phyloP scores from a whole-genome alignment of 2,797 vertebrate genomes.

The Buceros bicornis region DNA sequence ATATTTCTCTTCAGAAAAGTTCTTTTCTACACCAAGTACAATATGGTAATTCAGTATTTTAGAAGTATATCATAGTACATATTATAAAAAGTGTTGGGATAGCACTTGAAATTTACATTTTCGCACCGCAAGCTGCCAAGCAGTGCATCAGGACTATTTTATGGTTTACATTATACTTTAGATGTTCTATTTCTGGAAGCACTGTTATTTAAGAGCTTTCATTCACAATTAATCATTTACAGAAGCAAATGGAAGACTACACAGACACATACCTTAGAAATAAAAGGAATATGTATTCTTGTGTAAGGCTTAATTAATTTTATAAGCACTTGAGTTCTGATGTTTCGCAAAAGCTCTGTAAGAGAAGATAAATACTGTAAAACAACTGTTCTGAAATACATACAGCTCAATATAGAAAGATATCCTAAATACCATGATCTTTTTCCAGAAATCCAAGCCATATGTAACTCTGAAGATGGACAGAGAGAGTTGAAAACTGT shows the following conservation, averaged over 20 bases:
- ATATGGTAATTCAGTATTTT: background rate
- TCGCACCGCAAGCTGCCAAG: background rate
- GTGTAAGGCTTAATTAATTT: conserved; percentile 99
- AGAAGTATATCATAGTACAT: background rate
- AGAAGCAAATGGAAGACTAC: conserved; percentile 40
- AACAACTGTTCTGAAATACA: conserved; percentile 2
- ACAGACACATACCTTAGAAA: conserved; percentile 92
- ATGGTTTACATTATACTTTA: background rate
- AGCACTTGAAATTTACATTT: conserved; percentile 7
- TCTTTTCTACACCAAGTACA: background rate
- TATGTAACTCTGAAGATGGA: background rate
- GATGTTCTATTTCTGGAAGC: conserved; percentile 14
- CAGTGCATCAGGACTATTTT: background rate
- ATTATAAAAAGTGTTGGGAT: conserved; percentile 3
- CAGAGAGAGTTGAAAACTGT: background rate
- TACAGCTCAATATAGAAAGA: background rate
- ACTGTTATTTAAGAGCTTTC: conserved; percentile 23
- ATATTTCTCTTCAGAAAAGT: background rate
- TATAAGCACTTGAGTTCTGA: conserved; percentile 99
- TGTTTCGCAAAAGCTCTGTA: conserved; percentile 97
- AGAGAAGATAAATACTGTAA: conserved; percentile 65
- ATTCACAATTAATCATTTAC: conserved; percentile 47
- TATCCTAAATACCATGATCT: background rate
- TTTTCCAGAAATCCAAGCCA: background rate
- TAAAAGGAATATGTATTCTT: conserved; percentile 99